Percentiles rank a stretch among this genome's conserved stretches.
Evolutionary conservation across 1,140 invertebrate genomes (phyloP).

Genomic region (Potamilus streckersoni): DNA sequence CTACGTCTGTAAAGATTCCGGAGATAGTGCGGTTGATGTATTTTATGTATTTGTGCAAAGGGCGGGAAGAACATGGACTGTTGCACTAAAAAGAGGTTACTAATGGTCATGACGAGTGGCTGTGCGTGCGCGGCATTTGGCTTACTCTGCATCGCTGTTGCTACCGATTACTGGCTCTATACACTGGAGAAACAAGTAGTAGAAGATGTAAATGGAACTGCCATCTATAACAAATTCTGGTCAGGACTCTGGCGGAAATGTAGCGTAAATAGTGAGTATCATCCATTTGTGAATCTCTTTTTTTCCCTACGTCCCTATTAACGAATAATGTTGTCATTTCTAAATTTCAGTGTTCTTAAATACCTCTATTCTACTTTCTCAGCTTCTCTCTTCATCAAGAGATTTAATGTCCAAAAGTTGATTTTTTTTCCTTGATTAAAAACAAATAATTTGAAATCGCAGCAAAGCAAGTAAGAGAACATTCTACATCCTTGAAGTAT

Average conservation of each 20-base stretch:
- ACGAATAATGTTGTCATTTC: too few relatives aligned
- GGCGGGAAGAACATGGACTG: conserved; percentile 58
- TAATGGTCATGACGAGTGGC: conserved; percentile 65
- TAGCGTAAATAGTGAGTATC: conserved; percentile 51
- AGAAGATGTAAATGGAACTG: conserved; percentile 42
- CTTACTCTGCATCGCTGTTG: conserved; percentile 63
- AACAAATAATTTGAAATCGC: too few relatives aligned
- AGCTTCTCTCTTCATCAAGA: too few relatives aligned
- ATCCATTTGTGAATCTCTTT: not conserved
- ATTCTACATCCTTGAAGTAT: too few relatives aligned
- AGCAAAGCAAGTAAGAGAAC: too few relatives aligned
- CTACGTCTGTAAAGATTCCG: too few relatives aligned
- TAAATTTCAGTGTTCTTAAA: too few relatives aligned
- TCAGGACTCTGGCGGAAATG: conserved; percentile 66
- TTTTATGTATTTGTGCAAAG: not conserved
- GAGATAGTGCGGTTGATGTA: too few relatives aligned
- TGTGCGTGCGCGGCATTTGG: conserved; percentile 66
- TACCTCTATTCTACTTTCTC: too few relatives aligned
- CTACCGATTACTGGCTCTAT: conserved; percentile 66
- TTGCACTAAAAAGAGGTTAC: conserved; percentile 61
- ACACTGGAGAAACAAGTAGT: conserved; percentile 52
- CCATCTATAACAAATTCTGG: conserved; percentile 51
- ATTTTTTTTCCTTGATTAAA: too few relatives aligned
- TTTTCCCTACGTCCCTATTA: too few relatives aligned
- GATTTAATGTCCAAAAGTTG: too few relatives aligned